These are phyloP conservation scores for Enteromius viviparus DNA, from an alignment of 2,797 vertebrate genomes.

Conservation along the genomic window DNA sequence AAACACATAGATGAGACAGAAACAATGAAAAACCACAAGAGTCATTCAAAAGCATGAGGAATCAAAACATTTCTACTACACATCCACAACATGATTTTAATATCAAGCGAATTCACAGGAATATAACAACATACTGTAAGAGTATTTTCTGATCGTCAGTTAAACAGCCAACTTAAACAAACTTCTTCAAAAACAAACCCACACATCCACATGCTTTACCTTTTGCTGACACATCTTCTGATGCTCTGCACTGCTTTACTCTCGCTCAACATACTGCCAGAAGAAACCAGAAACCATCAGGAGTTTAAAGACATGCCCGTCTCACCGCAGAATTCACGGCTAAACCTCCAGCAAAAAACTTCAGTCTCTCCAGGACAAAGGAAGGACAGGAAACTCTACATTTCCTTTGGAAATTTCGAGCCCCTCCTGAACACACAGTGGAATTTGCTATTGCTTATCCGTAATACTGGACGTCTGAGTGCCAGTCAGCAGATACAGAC, in stretches of 20 bases:
- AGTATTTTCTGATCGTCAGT: background rate
- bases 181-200: background rate
- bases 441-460: conserved; percentile 37
- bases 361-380: conserved; percentile 43
- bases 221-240: conserved; percentile 48
- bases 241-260: conserved; percentile 47
- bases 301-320: background rate
- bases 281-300: conserved; percentile 57
- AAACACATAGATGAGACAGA: conserved; percentile 1
- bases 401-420: conserved; percentile 60
- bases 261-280: conserved; percentile 63
- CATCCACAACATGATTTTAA: background rate
- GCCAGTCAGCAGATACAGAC: conserved; percentile 31
- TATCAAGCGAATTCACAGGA: background rate
- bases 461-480: conserved; percentile 19
- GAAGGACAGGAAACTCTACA: conserved; percentile 59
- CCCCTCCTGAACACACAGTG: conserved; percentile 42
- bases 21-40: background rate
- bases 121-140: background rate
- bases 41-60: background rate
- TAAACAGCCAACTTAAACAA: background rate
- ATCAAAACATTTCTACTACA: background rate
- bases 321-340: conserved; percentile 18
- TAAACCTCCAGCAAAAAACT: conserved; percentile 40
- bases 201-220: conserved; percentile 45